phyloP scores from a whole-genome alignment of 2,888 invertebrate species.

The Dicycla oo region DNA sequence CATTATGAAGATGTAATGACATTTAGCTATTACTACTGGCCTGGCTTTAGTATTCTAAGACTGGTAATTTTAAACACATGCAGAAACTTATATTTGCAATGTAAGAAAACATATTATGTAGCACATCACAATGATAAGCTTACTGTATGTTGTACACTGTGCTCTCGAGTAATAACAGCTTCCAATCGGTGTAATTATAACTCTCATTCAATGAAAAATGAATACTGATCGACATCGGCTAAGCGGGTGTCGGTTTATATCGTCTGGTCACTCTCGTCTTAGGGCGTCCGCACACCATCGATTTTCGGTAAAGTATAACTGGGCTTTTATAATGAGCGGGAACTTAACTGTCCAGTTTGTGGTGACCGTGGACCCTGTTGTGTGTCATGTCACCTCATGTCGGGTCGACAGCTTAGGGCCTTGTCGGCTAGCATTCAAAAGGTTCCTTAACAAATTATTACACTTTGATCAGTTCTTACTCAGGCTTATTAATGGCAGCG shows the following conservation, averaged over 20 bases:
- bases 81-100: background rate
- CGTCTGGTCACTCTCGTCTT: no score
- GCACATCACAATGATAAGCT: background rate
- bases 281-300: background rate
- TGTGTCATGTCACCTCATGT: slow-evolving; percentile 2
- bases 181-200: slow-evolving; percentile 45
- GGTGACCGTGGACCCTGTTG: background rate
- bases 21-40: no score
- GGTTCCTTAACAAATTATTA: slow-evolving; percentile 10
- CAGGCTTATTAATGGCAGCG: background rate
- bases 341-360: slow-evolving; percentile 5
- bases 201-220: slow-evolving; percentile 50
- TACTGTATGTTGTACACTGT: slow-evolving; percentile 31
- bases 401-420: background rate
- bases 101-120: background rate
- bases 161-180: slow-evolving; percentile 34
- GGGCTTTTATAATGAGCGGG: background rate
- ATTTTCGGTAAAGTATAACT: background rate
- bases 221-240: slow-evolving; percentile 39
- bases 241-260: slow-evolving; percentile 19
- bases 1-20: no score
- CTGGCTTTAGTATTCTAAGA: no score
- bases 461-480: background rate
- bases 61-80: slow-evolving; percentile 6
- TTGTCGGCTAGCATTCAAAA: background rate